These are phyloP conservation scores for Leptopilina boulardi DNA, from an alignment of 1,140 invertebrate genomes.

Conservation along the genomic window DNA sequence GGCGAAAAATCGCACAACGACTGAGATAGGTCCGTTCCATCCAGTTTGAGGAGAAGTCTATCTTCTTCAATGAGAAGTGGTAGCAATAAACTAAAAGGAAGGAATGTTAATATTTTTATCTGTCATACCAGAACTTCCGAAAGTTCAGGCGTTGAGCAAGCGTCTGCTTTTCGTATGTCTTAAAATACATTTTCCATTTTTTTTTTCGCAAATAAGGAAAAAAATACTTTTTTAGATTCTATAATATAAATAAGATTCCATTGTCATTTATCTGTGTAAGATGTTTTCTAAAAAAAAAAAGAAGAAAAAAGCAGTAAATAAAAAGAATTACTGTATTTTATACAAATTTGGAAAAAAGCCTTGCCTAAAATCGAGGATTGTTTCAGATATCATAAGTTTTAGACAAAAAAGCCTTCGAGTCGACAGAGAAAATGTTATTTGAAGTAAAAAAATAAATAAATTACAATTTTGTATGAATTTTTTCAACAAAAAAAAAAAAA, in stretches of 20 bases:
- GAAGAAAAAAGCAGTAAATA: too few relatives aligned
- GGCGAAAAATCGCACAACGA: conserved; percentile 54
- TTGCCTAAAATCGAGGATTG: neutral
- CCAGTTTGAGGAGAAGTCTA: conserved; percentile 47
- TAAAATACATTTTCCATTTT: conserved; percentile 13
- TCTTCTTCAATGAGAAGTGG: neutral
- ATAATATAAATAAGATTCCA: neutral
- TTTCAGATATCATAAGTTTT: too few relatives aligned
- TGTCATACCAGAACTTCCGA: conserved; percentile 48
- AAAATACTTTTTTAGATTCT: conserved; percentile 1
- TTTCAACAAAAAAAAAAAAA: neutral
- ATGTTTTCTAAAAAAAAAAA: neutral
- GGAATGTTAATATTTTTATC: conserved; percentile 53
- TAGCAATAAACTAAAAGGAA: neutral
- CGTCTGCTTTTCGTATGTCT: conserved; percentile 36
- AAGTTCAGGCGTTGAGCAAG: conserved; percentile 46
- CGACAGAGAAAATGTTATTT: neutral
- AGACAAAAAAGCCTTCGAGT: too few relatives aligned
- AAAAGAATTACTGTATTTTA: neutral
- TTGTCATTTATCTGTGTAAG: neutral
- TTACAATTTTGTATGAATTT: neutral
- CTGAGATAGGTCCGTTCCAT: conserved; percentile 69
- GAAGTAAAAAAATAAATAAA: too few relatives aligned
- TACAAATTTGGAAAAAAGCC: neutral
- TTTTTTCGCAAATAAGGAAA: neutral